Conservation (phyloP, 2,797 vertebrate genomes). For the Nasua narica region DNA sequence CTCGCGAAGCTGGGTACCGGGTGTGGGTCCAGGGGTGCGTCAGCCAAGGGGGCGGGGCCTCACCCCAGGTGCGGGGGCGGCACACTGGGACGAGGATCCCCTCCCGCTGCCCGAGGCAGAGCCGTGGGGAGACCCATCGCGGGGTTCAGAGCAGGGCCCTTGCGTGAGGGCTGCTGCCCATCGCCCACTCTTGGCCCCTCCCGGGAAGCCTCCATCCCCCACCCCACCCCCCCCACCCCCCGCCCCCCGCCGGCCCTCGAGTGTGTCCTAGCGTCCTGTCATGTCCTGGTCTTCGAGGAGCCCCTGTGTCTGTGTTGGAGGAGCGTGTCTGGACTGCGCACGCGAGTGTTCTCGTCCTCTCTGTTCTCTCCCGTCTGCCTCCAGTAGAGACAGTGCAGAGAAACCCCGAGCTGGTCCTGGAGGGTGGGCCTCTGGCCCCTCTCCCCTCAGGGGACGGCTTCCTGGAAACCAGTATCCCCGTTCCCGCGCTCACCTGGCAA, state of each 20-base stretch:
- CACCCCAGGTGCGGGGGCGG: neutral
- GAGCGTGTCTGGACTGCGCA: conserved; percentile 49
- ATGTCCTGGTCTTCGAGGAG: neutral
- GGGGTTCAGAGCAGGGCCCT: neutral
- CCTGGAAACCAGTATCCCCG: conserved; percentile 97
- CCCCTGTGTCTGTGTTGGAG: neutral
- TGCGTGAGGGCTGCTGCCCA: neutral
- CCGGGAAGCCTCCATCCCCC: neutral
- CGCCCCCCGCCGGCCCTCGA: neutral
- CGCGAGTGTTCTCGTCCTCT: conserved; percentile 84
- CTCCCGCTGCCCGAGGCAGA: neutral
- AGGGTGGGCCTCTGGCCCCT: conserved; percentile 89
- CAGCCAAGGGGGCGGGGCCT: neutral
- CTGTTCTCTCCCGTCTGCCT: conserved; percentile 87
- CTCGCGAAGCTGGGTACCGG: neutral
- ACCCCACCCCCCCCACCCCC: neutral
- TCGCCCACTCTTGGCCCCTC: neutral
- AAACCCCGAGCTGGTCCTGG: conserved; percentile 94
- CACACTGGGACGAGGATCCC: neutral
- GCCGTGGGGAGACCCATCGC: neutral
- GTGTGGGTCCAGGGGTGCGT: neutral
- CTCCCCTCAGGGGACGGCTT: conserved; percentile 94
- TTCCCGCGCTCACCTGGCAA: conserved; percentile 96
- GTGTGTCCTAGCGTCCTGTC: conserved; percentile 6
- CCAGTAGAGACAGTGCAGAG: conserved; percentile 98